These are phyloP conservation scores for Trissoscelio sp. DNA, from an alignment of 2,888 invertebrate species.

Conservation along the genomic window DNA sequence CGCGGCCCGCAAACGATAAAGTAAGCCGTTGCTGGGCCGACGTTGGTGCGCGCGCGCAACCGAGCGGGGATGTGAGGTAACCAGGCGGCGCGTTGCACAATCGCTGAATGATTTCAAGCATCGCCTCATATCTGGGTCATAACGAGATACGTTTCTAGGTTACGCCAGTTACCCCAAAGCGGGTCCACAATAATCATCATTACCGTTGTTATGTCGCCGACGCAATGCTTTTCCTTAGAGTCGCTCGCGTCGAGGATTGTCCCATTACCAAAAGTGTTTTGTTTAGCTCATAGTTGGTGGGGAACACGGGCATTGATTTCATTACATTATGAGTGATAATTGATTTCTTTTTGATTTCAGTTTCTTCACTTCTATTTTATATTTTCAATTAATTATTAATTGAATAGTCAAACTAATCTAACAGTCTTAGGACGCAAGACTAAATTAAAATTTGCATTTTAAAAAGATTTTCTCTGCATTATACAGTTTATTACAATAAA, in stretches of 20 bases:
- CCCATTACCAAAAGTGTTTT: constrained; percentile 44
- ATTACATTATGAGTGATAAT: no score
- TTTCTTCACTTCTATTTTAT: no score
- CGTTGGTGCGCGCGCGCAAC: constrained; percentile 72
- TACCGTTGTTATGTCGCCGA: constrained; percentile 68
- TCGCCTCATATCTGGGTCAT: constrained; percentile 84
- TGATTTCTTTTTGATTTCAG: no score
- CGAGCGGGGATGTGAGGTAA: constrained; percentile 82
- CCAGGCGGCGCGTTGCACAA: constrained; percentile 82
- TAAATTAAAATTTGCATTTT: no score
- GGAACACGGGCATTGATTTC: no score
- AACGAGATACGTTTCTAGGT: constrained; percentile 84
- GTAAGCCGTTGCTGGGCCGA: constrained; percentile 76
- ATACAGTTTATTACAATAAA: no score
- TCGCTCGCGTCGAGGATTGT: constrained; percentile 32
- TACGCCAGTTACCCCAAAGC: constrained; percentile 82
- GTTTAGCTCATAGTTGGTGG: no score
- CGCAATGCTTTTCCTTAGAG: constrained; percentile 65
- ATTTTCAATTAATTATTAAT: no score
- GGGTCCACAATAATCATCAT: constrained; percentile 80
- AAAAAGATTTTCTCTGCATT: no score
- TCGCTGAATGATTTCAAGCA: constrained; percentile 84
- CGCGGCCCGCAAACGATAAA: constrained; percentile 74
- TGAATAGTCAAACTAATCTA: no score
- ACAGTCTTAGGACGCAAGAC: no score